Base-by-base conservation (phyloP, 2,797 vertebrate genomes). In the Propithecus deckenii region DNA sequence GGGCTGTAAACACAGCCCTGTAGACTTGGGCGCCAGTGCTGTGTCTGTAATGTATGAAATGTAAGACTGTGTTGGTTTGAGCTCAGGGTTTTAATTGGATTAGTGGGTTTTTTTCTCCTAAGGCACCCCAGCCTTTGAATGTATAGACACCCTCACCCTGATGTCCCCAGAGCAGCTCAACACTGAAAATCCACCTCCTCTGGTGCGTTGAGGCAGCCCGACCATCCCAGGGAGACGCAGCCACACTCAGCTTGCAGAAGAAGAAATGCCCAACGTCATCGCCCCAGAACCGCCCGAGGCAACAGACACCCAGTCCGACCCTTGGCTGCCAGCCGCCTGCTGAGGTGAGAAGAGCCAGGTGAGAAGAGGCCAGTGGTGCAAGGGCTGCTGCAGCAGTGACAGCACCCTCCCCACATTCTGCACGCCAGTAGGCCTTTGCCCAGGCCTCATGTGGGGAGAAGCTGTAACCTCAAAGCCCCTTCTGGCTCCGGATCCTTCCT, bases 251-350 rank as follows among this genome's bases (percentile, higher is more conserved):
- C 7, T 10, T 46, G 4, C 50, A 2, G 46, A 75, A 48, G 48
- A 41, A 25, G 38, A 25, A 46, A 46, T 38, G 17, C 41, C 61
- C 48, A 6, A 6, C 18, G 7, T 35, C 23, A 0, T 48, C 0
- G 0, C 25, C 38, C 52, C 63, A 86, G 88, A 30, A n/a, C 46
- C 0, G 0, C 75, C 65, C 20, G 11, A 38, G 41, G 32, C 25
- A 14, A 30, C 32, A 67, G 23, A 67, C 35, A 13, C 17, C 38
- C 6, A 6, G 1, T 22, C 9, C 0, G 2, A 14, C 41, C 38
- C 32, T 69, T 3, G 2, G n/a, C 43, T 13, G 35, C 59, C 59
- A 0, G 1, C 17, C 46, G 1, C 20, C 23, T 48, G 65, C 86
- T 10, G 7, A 74, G 59, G 43, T 4, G 22, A 15, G 38, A 32